These are phyloP conservation scores for Oryzias melastigma DNA, from an alignment of 2,113 vertebrate genomes.

Conservation along the genomic window DNA sequence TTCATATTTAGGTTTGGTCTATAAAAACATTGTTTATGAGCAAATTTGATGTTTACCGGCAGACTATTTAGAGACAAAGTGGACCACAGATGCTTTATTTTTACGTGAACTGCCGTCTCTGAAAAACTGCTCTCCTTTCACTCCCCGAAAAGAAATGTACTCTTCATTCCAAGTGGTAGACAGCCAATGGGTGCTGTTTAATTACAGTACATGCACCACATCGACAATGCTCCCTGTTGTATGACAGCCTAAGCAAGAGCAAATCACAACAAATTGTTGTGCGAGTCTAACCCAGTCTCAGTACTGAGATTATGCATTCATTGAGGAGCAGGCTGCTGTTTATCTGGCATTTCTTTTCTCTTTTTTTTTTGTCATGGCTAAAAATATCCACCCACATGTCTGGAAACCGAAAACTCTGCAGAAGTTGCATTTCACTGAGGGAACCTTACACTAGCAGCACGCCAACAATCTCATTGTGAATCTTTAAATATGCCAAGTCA, in stretches of 20 bases:
- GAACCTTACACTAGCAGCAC: slow-evolving; percentile 27
- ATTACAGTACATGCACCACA: slow-evolving; percentile 40
- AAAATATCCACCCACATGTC: slow-evolving; percentile 54
- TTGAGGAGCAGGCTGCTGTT: slow-evolving; percentile 43
- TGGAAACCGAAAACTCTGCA: slow-evolving; percentile 30
- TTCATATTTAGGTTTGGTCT: slow-evolving; percentile 57
- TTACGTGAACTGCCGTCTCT: slow-evolving; percentile 52
- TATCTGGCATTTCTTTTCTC: slow-evolving; percentile 32
- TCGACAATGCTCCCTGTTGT: slow-evolving; percentile 41
- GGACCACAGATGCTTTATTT: slow-evolving; percentile 46
- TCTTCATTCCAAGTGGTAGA: slow-evolving; percentile 42
- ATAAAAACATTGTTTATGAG: slow-evolving; percentile 63
- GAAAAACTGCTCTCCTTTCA: slow-evolving; percentile 37
- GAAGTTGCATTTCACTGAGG: slow-evolving; percentile 38
- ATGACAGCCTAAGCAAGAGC: slow-evolving; percentile 25
- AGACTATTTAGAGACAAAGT: slow-evolving; percentile 50
- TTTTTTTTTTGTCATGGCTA: slow-evolving; percentile 36
- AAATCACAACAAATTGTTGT: slow-evolving; percentile 53
- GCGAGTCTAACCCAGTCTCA: slow-evolving; percentile 42
- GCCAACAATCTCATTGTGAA: neutral
- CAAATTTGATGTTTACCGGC: slow-evolving; percentile 62
- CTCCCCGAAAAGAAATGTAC: slow-evolving; percentile 11
- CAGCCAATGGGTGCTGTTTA: slow-evolving; percentile 48
- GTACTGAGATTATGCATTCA: slow-evolving; percentile 35
- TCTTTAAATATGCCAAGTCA: neutral